Evolutionary conservation across 2,113 vertebrate species (phyloP).

Genomic region (Sinosuthora webbiana): DNA sequence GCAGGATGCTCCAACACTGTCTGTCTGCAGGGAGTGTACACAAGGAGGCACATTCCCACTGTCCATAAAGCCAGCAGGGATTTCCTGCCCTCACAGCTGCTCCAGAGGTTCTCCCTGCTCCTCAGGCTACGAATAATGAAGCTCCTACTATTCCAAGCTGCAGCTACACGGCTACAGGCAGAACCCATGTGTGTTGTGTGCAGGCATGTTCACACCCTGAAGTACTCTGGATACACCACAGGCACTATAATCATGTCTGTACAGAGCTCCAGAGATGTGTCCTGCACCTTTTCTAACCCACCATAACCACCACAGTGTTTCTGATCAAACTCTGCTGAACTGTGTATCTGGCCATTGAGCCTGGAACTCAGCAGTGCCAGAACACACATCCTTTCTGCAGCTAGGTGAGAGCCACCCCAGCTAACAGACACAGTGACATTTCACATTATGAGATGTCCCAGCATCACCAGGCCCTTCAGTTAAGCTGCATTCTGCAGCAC

Average conservation of each 20-base stretch:
- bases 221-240: background rate
- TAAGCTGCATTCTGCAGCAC: background rate
- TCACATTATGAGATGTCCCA: fast-evolving
- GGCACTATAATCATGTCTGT: fast-evolving
- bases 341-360: background rate
- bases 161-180: background rate
- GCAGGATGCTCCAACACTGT: background rate
- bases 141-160: background rate
- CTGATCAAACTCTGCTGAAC: background rate
- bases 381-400: background rate
- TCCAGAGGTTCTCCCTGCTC: background rate
- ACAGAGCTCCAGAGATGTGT: background rate
- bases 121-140: background rate
- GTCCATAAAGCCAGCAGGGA: fast-evolving
- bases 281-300: background rate
- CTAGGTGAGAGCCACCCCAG: background rate
- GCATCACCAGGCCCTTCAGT: background rate
- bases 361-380: background rate
- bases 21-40: background rate
- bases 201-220: background rate
- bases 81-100: background rate
- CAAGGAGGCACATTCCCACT: background rate
- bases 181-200: background rate
- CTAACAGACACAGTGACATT: fast-evolving
- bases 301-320: background rate